These are phyloP conservation scores for Drosophila picticornis DNA, from an alignment of 2,888 invertebrate species.

Conservation along the genomic window DNA sequence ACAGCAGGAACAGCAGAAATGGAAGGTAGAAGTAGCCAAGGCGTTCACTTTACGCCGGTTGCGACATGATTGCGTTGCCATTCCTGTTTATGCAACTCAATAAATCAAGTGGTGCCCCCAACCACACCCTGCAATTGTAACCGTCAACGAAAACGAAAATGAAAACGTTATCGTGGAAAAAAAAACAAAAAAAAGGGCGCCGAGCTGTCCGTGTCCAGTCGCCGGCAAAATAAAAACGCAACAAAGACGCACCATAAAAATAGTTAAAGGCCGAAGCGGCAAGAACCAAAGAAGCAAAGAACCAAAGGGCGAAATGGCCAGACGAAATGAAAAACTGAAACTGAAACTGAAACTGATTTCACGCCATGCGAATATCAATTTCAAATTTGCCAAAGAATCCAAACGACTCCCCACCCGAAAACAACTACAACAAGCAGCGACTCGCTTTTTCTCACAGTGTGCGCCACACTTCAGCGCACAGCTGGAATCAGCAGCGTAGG, in stretches of 20 bases:
- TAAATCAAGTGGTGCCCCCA: constrained; percentile 79
- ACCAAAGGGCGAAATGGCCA: constrained; percentile 45
- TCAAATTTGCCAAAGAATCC: constrained; percentile 75
- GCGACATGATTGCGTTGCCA: constrained; percentile 83
- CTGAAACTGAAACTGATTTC: constrained; percentile 66
- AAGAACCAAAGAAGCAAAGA: background rate
- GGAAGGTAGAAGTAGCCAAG: constrained; percentile 21
- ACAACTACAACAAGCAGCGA: constrained; percentile 16
- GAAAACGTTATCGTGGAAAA: background rate
- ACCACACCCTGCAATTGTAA: constrained; percentile 43
- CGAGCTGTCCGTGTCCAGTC: constrained; percentile 25
- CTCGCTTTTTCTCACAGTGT: constrained; percentile 16
- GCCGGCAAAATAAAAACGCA: constrained; percentile 58
- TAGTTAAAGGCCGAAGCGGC: constrained; percentile 47
- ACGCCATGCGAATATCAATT: constrained; percentile 82
- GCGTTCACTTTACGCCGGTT: constrained; percentile 63
- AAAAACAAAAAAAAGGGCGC: constrained; percentile 33
- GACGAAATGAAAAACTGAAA: constrained; percentile 59
- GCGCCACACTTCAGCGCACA: constrained; percentile 47
- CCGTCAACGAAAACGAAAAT: constrained; percentile 31
- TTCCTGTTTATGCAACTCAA: constrained; percentile 84
- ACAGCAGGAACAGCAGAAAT: background rate
- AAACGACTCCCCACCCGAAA: background rate
- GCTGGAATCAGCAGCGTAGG: constrained; percentile 37
- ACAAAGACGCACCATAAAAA: constrained; percentile 62